A percentile compares a stretch with the other conserved stretches of the same genome.
Evolutionary conservation across 2,113 vertebrate species (phyloP).

Genomic region (Spheniscus mendiculus): DNA sequence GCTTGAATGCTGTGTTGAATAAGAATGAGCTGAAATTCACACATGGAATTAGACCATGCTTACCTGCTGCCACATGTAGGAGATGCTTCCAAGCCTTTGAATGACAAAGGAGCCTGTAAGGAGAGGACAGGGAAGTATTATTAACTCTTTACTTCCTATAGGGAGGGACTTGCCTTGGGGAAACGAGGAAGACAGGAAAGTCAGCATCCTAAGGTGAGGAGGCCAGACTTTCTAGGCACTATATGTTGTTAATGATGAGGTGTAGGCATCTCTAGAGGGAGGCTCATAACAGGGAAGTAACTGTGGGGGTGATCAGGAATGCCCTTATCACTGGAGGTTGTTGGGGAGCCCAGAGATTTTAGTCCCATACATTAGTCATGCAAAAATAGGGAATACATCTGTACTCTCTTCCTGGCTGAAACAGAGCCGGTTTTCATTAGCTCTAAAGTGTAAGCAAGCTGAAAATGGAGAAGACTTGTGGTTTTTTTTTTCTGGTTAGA

Average conservation of each 20-base stretch:
- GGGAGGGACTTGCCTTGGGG: background rate
- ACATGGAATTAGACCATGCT: background rate
- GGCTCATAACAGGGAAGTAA: background rate
- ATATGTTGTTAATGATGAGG: background rate
- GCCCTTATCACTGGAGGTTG: accelerated
- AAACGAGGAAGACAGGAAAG: background rate
- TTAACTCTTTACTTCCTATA: background rate
- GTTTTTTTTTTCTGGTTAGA: background rate
- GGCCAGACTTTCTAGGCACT: background rate
- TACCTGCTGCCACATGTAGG: background rate
- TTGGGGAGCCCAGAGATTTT: background rate
- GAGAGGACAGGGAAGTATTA: background rate
- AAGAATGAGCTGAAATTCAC: background rate
- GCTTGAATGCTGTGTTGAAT: background rate
- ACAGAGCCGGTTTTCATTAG: background rate
- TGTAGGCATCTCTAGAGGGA: background rate
- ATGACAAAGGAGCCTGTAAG: background rate
- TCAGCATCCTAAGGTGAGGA: background rate
- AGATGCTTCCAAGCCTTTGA: background rate
- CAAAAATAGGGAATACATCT: background rate
- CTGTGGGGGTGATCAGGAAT: background rate
- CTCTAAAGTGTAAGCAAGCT: background rate
- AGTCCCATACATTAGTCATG: background rate
- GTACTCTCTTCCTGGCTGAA: background rate
- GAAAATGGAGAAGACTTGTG: background rate